Evolutionary conservation across 2,888 invertebrate species (phyloP), one percentile per base, ranked within the genome.

Genomic region (Beris chalybata): DNA sequence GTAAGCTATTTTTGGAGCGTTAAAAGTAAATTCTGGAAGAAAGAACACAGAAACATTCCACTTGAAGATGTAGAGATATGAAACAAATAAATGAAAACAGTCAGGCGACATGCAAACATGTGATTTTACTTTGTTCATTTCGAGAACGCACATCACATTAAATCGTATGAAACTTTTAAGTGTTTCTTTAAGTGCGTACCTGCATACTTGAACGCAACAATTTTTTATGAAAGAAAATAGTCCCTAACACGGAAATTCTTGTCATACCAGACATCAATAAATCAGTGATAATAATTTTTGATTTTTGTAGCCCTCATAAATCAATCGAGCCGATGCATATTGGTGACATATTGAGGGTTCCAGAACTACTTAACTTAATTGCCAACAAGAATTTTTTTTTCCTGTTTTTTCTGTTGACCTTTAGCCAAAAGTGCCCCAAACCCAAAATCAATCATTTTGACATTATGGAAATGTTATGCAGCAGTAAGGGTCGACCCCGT

Each of bases 371-470:
- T 61, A 15, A 50, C 52, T 61, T 61, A 61, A 61, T 61, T 61
- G 61, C 52, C 50, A 50, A 61, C 43, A 30, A 61, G 38, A 61
- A 30, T 48, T 47, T 59, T 48, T 59, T 59, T 50, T 13, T 7
- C n/a, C 31, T 29, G 11, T 38, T 50, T 43, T 22, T 15, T 15
- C 15, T 30, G 50, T 38, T 61, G 50, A 61, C 61, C 61, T 61
- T 52, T 52, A 38, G 61, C 50, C 22, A n/a, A 32, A 59, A 61
- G 50, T 38, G 50, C 50, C 38, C 50, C 1, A 50, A 52, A 61
- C 61, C 61, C 61, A 52, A 52, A 61, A 61, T 61, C 61, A 61
- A 61, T 61, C 61, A 61, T 61, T 61, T 61, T 61, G 61, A 61
- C 61, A 61, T 61, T 61, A 61, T 61, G 38, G 43, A 61, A 61